Percentiles rank a stretch among this genome's conserved stretches.
phyloP scores from a whole-genome alignment of 1,140 invertebrate genomes.

The Trichoplusia ni region DNA sequence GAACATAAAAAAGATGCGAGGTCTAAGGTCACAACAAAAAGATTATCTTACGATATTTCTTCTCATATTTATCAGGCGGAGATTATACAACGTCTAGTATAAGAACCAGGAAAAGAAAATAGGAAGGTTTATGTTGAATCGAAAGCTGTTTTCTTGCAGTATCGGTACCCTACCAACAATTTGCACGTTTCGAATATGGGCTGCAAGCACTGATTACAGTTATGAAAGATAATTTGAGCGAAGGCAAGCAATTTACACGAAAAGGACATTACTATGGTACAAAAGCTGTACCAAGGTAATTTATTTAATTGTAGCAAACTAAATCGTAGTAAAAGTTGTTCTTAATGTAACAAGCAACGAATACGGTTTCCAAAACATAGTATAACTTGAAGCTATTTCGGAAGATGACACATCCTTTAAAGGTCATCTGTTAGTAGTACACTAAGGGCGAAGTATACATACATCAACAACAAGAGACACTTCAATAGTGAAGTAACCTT shows the following conservation, averaged over 20 bases:
- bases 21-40: too few relatives aligned
- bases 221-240: constrained; percentile 22
- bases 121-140: constrained; percentile 1
- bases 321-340: too few relatives aligned
- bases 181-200: constrained; percentile 8
- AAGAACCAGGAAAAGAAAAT: neutral
- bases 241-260: constrained; percentile 22
- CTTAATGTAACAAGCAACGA: too few relatives aligned
- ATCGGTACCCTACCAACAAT: constrained; percentile 12
- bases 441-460: neutral
- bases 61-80: too few relatives aligned
- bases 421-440: neutral
- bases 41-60: too few relatives aligned
- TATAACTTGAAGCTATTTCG: constrained; percentile 10
- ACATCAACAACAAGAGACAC: constrained; percentile 7
- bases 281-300: too few relatives aligned
- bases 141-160: constrained; percentile 11
- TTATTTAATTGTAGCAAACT: too few relatives aligned
- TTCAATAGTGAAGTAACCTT: constrained; percentile 8
- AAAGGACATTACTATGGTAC: constrained; percentile 7
- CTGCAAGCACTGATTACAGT: constrained; percentile 14
- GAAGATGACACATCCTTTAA: constrained; percentile 35
- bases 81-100: too few relatives aligned
- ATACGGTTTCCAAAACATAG: too few relatives aligned
- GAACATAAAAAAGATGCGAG: too few relatives aligned